phyloP scores from a whole-genome alignment of 2,113 vertebrate species.

The Rynchops niger region DNA sequence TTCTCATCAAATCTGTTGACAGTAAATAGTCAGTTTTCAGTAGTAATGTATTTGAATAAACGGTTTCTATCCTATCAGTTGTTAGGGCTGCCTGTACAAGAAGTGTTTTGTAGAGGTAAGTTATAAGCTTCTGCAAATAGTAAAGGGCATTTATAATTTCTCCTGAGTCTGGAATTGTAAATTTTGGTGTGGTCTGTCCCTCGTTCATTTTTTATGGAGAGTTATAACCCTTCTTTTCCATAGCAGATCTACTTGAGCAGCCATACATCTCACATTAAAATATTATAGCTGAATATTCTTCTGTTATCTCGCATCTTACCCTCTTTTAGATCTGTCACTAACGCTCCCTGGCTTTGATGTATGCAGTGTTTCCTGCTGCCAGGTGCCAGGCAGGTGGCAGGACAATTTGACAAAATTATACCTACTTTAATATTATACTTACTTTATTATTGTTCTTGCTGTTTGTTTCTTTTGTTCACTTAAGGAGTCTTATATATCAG shows the following conservation, averaged over 20 bases:
- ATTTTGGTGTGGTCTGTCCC: neutral
- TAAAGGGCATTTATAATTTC: neutral
- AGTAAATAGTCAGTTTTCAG: neutral
- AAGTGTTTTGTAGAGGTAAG: neutral
- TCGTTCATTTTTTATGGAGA: neutral
- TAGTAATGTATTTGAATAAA: neutral
- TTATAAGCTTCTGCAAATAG: neutral
- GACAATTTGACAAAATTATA: neutral
- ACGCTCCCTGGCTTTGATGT: neutral
- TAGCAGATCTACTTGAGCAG: neutral
- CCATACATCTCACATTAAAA: neutral
- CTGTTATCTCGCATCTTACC: neutral
- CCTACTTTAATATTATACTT: neutral
- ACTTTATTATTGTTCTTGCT: neutral
- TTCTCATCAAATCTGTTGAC: neutral
- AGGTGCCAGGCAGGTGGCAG: neutral
- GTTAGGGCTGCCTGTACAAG: neutral
- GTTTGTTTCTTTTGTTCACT: neutral
- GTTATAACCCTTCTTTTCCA: neutral
- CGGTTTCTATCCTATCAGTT: neutral
- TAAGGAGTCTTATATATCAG: neutral
- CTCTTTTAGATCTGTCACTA: neutral
- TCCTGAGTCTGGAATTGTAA: neutral
- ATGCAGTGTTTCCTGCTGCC: neutral
- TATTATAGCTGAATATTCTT: neutral